These are phyloP conservation scores for Pteria penguin DNA, from an alignment of 2,888 invertebrate species.

Conservation along the genomic window DNA sequence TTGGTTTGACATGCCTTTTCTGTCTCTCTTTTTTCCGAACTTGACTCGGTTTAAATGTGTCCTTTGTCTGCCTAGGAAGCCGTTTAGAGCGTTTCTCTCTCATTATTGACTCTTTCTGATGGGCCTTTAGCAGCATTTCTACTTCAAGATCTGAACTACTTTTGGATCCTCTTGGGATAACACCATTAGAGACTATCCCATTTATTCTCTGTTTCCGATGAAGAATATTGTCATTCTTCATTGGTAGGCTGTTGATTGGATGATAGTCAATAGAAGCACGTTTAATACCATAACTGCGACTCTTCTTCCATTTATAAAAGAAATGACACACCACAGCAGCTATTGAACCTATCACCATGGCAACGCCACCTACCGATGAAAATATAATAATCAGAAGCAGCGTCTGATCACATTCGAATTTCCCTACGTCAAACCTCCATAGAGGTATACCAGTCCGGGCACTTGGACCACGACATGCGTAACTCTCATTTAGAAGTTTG, in stretches of 20 bases:
- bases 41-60: neutral
- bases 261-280: slow-evolving; percentile 6
- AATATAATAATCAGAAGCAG: slow-evolving; percentile 64
- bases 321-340: slow-evolving; percentile 57
- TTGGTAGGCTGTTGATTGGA: slow-evolving; percentile 12
- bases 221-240: neutral
- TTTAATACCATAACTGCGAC: neutral
- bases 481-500: slow-evolving; percentile 52
- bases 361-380: slow-evolving; percentile 56
- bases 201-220: slow-evolving; percentile 27
- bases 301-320: slow-evolving; percentile 50
- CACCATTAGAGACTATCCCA: neutral
- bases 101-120: too few relatives aligned
- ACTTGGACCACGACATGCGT: slow-evolving; percentile 64
- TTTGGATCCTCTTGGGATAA: slow-evolving; percentile 3
- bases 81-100: neutral
- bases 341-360: slow-evolving; percentile 56
- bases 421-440: slow-evolving; percentile 57
- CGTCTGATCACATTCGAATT: slow-evolving; percentile 68
- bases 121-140: slow-evolving; percentile 21
- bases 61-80: neutral
- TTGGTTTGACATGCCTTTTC: neutral
- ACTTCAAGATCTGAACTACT: slow-evolving; percentile 12
- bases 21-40: neutral
- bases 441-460: slow-evolving; percentile 61